Evolutionary conservation across 2,888 invertebrate genomes (phyloP), one percentile per base, ranked within the genome.

Genomic region (Lasioglossum morio): DNA sequence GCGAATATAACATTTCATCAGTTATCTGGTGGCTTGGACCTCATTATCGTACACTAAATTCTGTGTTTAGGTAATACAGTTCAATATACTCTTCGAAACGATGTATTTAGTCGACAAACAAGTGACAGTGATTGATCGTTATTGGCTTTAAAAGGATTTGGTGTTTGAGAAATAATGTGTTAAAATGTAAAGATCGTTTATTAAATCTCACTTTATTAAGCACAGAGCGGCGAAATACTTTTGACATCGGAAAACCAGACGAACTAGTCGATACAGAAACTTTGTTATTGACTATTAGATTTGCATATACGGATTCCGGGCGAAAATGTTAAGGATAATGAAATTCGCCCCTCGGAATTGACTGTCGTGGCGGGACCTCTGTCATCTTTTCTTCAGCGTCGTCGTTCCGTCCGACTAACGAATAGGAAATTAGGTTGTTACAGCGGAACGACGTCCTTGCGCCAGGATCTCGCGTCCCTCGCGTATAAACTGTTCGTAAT

Each of bases 381-480:
- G 69, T 40, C 27, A 48, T 34, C 48, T 72, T 66, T 82, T 82
- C 57, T 57, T 34, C 76, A 34, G 10, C 63, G 30, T 8, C 27
- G 48, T 30, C 74, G 77, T 82, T 84, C 53, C 75, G 69, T 60
- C 19, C 63, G 77, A 73, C 75, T 80, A 79, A 87, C 69, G 57
- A 81, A 77, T 75, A 72, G 79, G 77, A 89, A 90, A 90, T 91
- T 87, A 80, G 84, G 78, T 87, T 86, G 81, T 87, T 79, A 85
- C 84, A 77, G 23, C 72, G 75, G 53, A 84, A 72, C 69, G 85
- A 80, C 53, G 84, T 53, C 86, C 84, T 86, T 79, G 88, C 63
- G 69, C n/a, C 43, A 70, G 53, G 82, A 85, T 53, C 53, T 70
- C 72, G 27, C 57, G 63, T 53, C 63, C 79, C 76, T 72, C 66